phyloP scores from a whole-genome alignment of 2,113 vertebrate genomes.

The Thamnophis sirtalis region DNA sequence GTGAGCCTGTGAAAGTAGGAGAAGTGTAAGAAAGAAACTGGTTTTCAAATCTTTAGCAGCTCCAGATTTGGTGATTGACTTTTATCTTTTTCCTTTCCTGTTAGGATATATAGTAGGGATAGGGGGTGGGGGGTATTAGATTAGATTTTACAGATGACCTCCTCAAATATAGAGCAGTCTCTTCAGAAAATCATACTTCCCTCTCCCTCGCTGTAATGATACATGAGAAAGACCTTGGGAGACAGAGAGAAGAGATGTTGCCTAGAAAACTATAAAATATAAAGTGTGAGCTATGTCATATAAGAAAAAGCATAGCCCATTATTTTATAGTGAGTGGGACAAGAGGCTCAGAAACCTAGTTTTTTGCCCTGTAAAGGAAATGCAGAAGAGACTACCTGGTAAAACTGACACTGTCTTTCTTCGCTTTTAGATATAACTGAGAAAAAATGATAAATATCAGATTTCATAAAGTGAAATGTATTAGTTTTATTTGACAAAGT shows the following conservation, averaged over 20 bases:
- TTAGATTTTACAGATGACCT: too few species aligned
- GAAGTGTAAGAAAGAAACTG: neutral
- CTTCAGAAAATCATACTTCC: neutral
- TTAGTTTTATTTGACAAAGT: neutral
- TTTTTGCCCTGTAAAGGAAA: neutral
- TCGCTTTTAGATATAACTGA: neutral
- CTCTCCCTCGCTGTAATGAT: neutral
- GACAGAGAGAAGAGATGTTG: neutral
- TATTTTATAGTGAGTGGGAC: neutral
- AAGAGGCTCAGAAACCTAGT: neutral
- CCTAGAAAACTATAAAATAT: neutral
- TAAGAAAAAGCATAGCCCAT: neutral
- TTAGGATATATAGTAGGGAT: neutral
- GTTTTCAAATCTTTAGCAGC: neutral
- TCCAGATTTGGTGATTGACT: neutral
- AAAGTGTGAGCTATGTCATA: neutral
- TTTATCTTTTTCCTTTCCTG: neutral
- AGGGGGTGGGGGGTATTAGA: neutral
- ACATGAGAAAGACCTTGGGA: neutral
- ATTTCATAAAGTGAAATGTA: neutral
- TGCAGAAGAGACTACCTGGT: neutral
- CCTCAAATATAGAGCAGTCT: neutral
- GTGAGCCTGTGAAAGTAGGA: neutral
- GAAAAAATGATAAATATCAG: neutral
- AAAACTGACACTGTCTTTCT: neutral